A percentile compares a stretch with the other conserved stretches of the same genome.
Conservation (phyloP, 2,888 invertebrate species). For the Nemotelus nigrinus region DNA sequence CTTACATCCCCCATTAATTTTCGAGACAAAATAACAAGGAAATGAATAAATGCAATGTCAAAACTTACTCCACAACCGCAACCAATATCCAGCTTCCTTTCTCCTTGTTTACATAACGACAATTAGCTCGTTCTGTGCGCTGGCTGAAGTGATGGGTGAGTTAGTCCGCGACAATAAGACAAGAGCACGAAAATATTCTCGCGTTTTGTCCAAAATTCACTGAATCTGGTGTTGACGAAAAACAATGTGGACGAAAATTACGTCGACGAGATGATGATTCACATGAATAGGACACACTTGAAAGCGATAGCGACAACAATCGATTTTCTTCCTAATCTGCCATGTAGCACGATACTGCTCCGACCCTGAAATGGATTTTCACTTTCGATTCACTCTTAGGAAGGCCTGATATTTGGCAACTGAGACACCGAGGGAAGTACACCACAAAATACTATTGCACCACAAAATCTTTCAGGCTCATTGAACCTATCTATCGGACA, state of each 20-base stretch:
- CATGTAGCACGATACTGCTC: no score
- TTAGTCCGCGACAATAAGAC: constrained; percentile 3
- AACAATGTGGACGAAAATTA: no score
- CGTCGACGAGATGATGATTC: neutral
- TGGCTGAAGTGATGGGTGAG: neutral
- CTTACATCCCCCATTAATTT: neutral
- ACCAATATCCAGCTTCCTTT: neutral
- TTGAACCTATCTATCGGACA: no score
- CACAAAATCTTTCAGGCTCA: no score
- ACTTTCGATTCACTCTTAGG: no score
- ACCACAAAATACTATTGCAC: no score
- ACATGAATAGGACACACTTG: constrained; percentile 4
- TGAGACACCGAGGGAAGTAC: no score
- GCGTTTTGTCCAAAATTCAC: neutral
- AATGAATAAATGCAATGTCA: neutral
- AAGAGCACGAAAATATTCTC: constrained; percentile 16
- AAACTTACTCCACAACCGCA: constrained; percentile 3
- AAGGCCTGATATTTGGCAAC: no score
- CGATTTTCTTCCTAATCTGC: no score
- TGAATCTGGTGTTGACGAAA: no score
- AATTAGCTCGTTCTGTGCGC: neutral
- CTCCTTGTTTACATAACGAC: constrained; percentile 30
- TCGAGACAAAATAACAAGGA: neutral
- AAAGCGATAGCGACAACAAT: neutral
- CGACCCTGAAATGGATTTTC: no score